Percentiles rank a stretch among this genome's conserved stretches.
Conservation (phyloP, 2,888 invertebrate genomes). For the Osedax frankpressi region DNA sequence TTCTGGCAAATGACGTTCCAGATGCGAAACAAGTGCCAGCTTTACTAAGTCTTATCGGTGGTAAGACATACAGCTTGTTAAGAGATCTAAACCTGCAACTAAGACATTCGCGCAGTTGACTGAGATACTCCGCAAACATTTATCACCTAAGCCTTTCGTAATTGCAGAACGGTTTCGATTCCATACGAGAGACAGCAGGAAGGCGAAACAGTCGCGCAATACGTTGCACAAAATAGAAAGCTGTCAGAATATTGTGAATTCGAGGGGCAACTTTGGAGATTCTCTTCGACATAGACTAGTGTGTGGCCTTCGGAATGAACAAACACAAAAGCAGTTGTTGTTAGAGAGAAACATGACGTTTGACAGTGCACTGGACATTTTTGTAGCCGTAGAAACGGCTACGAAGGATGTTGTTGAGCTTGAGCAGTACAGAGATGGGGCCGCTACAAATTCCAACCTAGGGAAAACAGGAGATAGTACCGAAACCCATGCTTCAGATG, state of each 20-base stretch:
- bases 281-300: slow-evolving; percentile 23
- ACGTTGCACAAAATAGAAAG: slow-evolving; percentile 21
- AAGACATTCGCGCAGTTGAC: neutral
- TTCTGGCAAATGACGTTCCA: slow-evolving; percentile 5
- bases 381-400: slow-evolving; percentile 21
- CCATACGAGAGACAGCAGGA: slow-evolving; percentile 8
- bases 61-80: neutral
- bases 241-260: slow-evolving; percentile 25
- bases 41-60: neutral
- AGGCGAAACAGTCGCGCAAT: slow-evolving; percentile 20
- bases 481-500: neutral
- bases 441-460: neutral
- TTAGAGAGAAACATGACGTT: slow-evolving; percentile 19
- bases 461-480: neutral
- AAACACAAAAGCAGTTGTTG: slow-evolving; percentile 22
- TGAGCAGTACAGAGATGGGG: neutral
- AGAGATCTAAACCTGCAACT: too few relatives aligned
- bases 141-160: slow-evolving; percentile 23
- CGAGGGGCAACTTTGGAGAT: slow-evolving; percentile 18
- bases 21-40: neutral
- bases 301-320: slow-evolving; percentile 15
- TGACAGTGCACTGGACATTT: slow-evolving; percentile 20
- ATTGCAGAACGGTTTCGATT: slow-evolving; percentile 25
- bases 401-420: slow-evolving; percentile 16
- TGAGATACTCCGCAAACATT: neutral